Evolutionary conservation across 2,888 invertebrate species (phyloP).

Genomic region (Drosophila kanekoi): DNA sequence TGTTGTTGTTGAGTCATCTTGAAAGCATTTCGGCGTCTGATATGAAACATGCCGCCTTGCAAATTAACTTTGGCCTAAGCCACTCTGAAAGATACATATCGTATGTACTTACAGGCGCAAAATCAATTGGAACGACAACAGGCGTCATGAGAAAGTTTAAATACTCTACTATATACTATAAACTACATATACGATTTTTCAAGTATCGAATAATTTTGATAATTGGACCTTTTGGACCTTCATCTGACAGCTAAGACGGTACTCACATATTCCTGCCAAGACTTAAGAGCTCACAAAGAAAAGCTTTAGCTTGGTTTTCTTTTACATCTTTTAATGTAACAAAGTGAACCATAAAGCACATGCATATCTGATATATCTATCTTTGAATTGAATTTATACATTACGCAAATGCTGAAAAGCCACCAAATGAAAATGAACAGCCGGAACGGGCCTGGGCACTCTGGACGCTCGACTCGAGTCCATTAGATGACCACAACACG

Average conservation of each 20-base stretch:
- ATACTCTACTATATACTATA: slow-evolving; percentile 16
- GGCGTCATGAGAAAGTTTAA: slow-evolving; percentile 8
- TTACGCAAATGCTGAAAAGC: slow-evolving; percentile 54
- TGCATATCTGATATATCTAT: neutral
- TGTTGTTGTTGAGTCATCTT: slow-evolving; percentile 74
- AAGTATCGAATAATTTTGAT: no score
- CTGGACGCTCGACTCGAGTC: slow-evolving; percentile 17
- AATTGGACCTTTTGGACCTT: no score
- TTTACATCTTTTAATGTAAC: no score
- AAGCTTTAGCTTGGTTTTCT: no score
- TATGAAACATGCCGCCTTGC: slow-evolving; percentile 77
- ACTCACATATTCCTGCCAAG: no score
- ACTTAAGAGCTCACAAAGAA: no score
- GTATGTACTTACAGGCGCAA: slow-evolving; percentile 37
- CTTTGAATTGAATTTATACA: slow-evolving; percentile 70
- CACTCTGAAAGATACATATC: slow-evolving; percentile 59
- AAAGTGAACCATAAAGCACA: neutral
- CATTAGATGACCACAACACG: slow-evolving; percentile 50
- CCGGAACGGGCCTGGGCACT: slow-evolving; percentile 9
- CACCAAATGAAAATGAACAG: slow-evolving; percentile 63
- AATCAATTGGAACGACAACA: slow-evolving; percentile 8
- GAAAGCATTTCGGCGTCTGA: slow-evolving; percentile 71
- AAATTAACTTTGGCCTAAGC: slow-evolving; percentile 76
- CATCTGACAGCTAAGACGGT: no score
- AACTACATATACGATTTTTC: neutral